Percentiles rank a stretch among this genome's conserved stretches.
phyloP scores from a whole-genome alignment of 53 echinoderm and acorn worm genomes.

The Pentamera pediparva region DNA sequence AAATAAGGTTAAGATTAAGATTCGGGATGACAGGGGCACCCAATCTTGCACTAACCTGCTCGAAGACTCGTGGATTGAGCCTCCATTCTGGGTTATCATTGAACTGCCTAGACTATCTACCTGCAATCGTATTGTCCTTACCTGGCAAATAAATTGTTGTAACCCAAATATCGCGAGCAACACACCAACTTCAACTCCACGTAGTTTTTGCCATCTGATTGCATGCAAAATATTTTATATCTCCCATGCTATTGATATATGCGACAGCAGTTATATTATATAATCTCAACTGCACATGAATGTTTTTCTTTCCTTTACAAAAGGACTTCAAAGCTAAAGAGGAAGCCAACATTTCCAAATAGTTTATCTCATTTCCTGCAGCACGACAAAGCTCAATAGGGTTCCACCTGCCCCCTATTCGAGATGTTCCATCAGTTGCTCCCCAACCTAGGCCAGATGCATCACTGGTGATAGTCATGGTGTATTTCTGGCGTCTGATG shows the following conservation, averaged over 20 bases:
- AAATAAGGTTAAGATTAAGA: too few relatives aligned
- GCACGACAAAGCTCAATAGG: background rate
- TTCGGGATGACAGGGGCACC: slow-evolving; percentile 32
- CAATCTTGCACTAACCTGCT: background rate
- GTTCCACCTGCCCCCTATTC: slow-evolving; percentile 35
- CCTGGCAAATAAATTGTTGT: slow-evolving; percentile 48
- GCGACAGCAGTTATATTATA: slow-evolving; percentile 36
- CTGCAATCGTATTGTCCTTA: slow-evolving; percentile 37
- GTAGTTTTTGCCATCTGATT: slow-evolving; percentile 46
- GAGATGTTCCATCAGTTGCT: slow-evolving; percentile 18
- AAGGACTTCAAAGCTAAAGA: slow-evolving; percentile 32
- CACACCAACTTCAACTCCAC: slow-evolving; percentile 34
- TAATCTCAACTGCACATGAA: background rate
- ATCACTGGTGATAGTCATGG: background rate
- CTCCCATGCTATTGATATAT: slow-evolving; percentile 48
- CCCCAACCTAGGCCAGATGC: slow-evolving; percentile 39
- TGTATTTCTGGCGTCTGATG: background rate
- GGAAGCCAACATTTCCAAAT: slow-evolving; percentile 15
- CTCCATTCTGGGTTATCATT: slow-evolving; percentile 47
- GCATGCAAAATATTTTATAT: slow-evolving; percentile 30
- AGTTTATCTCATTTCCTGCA: slow-evolving; percentile 28
- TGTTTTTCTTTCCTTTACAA: background rate
- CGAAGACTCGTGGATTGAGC: slow-evolving; percentile 16
- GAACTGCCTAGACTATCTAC: slow-evolving; percentile 42
- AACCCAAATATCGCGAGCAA: slow-evolving; percentile 26